Percentiles rank a stretch among this genome's conserved stretches.
These are phyloP conservation scores for Odontocolon sp. DNA, from an alignment of 2,888 invertebrate species.

Conservation along the genomic window DNA sequence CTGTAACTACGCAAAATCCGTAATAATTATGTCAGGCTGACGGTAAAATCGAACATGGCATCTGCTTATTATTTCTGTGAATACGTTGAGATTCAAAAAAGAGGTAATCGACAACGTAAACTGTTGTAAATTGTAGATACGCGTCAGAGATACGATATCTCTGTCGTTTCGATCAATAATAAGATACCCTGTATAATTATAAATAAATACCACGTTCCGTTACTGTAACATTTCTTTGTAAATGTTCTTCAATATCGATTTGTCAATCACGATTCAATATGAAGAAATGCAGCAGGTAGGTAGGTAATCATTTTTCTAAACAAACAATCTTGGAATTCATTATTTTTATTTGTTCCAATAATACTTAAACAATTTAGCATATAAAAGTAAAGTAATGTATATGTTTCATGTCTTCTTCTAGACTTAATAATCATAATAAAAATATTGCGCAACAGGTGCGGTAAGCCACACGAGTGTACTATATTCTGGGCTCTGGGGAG, in stretches of 20 bases:
- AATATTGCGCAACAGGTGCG: too few species aligned
- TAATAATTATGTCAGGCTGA: slow-evolving; percentile 15
- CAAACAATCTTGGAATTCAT: neutral
- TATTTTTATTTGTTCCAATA: neutral
- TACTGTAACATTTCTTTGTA: slow-evolving; percentile 58
- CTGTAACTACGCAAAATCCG: slow-evolving; percentile 1
- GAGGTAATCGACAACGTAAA: slow-evolving; percentile 62
- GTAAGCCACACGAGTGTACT: too few species aligned
- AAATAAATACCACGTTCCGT: slow-evolving; percentile 78
- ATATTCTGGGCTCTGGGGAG: too few species aligned
- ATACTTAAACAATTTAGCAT: neutral
- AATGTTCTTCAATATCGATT: neutral
- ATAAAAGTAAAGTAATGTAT: neutral
- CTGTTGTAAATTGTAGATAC: slow-evolving; percentile 75
- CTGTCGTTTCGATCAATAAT: slow-evolving; percentile 61
- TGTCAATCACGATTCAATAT: neutral
- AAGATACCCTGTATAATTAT: slow-evolving; percentile 73
- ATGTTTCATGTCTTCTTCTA: too few species aligned
- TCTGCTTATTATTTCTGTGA: slow-evolving; percentile 68
- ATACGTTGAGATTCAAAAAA: slow-evolving; percentile 69
- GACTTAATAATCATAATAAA: too few species aligned
- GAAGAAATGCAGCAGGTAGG: too few species aligned
- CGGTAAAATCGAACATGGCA: slow-evolving; percentile 40
- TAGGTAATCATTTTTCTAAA: too few species aligned
- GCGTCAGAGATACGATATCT: slow-evolving; percentile 49